Percentiles rank a stretch among this genome's conserved stretches.
Conservation (phyloP, 2,797 vertebrate genomes). For the Calcarius lapponicus region DNA sequence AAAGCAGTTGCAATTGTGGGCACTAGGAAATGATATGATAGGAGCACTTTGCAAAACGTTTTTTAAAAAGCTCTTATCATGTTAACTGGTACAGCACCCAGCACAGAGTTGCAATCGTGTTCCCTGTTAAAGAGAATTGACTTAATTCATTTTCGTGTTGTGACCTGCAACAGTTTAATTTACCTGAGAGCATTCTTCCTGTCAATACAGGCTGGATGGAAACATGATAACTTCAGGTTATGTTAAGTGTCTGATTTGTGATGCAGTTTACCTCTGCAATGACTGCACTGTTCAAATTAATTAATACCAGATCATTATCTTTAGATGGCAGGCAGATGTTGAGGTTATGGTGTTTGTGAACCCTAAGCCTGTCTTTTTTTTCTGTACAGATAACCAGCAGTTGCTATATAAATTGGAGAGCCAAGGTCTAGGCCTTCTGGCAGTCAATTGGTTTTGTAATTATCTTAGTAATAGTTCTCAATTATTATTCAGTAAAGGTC, state of each 20-base stretch:
- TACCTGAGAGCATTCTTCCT: background rate
- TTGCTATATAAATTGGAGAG: conserved; percentile 70
- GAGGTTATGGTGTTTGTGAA: conserved; percentile 73
- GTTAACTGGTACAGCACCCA: background rate
- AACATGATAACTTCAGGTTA: conserved; percentile 44
- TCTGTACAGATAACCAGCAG: conserved; percentile 62
- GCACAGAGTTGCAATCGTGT: background rate
- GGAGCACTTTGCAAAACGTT: background rate
- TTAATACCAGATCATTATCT: conserved; percentile 75
- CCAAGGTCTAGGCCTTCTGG: conserved; percentile 71
- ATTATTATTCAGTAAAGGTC: conserved; percentile 77
- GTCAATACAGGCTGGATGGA: conserved; percentile 13
- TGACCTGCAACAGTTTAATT: conserved; percentile 45
- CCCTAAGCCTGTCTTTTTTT: conserved; percentile 51
- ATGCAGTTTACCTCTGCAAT: conserved; percentile 44
- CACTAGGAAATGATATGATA: background rate
- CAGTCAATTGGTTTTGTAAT: conserved; percentile 76
- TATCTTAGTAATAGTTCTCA: conserved; percentile 77
- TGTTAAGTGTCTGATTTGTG: conserved; percentile 56
- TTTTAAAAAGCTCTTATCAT: background rate
- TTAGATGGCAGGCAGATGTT: conserved; percentile 76
- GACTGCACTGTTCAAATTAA: conserved; percentile 70
- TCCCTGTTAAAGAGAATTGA: conserved; percentile 32
- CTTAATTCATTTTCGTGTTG: conserved; percentile 25
- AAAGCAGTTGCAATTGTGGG: background rate